These are phyloP conservation scores for Notolepis coatsorum DNA, from an alignment of 2,797 vertebrate genomes.

Conservation along the genomic window DNA sequence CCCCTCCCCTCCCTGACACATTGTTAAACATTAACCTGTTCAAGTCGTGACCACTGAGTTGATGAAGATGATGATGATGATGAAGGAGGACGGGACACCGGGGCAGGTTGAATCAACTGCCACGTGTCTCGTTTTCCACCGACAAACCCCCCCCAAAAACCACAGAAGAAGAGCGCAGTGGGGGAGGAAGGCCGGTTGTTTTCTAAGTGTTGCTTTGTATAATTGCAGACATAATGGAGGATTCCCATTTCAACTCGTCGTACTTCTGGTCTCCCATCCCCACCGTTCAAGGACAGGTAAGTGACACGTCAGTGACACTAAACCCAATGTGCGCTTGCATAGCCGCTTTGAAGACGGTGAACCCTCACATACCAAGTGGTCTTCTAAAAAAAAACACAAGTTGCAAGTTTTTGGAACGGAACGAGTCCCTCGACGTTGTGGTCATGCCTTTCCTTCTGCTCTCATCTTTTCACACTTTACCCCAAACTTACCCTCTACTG, in stretches of 20 bases:
- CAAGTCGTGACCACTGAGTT: too few species aligned
- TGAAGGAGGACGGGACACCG: too few species aligned
- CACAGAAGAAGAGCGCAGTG: constrained; percentile 20
- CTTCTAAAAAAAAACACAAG: too few species aligned
- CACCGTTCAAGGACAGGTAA: constrained; percentile 98
- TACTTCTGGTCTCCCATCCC: constrained; percentile 99
- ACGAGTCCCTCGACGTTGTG: constrained; percentile 37
- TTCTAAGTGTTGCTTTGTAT: too few species aligned
- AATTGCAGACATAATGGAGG: constrained; percentile 96
- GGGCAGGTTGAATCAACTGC: too few species aligned
- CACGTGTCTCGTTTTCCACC: constrained; percentile 52
- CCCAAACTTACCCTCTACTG: too few species aligned
- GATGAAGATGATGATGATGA: too few species aligned
- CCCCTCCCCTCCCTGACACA: too few species aligned
- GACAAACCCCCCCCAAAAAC: background rate
- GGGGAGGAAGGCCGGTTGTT: constrained; percentile 69
- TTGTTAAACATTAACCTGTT: too few species aligned
- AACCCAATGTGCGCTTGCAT: constrained; percentile 19
- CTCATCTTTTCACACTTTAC: background rate
- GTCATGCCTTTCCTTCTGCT: constrained; percentile 61
- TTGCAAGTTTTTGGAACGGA: too few species aligned
- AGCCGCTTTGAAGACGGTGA: constrained; percentile 31
- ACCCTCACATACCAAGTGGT: constrained; percentile 20
- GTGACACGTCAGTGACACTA: constrained; percentile 37
- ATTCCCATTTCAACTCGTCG: constrained; percentile 99